A percentile compares a stretch with the other conserved stretches of the same genome.
phyloP scores from a whole-genome alignment of 2,888 invertebrate species.

The Catocala nupta region DNA sequence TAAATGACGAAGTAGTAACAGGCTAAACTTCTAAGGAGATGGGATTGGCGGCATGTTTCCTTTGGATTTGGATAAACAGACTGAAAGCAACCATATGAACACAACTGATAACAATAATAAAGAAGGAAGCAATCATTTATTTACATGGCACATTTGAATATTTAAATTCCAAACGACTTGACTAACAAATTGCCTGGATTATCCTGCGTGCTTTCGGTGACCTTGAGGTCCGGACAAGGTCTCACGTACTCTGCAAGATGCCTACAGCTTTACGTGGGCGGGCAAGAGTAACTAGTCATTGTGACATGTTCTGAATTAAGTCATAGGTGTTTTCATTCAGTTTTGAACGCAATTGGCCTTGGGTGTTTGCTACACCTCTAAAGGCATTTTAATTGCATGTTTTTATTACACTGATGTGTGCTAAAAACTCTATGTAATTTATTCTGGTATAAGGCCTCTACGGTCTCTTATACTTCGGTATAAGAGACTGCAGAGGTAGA shows the following conservation, averaged over 20 bases:
- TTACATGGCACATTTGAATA: conserved; percentile 46
- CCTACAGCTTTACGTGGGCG: conserved; percentile 45
- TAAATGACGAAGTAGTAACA: no score
- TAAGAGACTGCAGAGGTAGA: no score
- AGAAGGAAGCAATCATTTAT: conserved; percentile 47
- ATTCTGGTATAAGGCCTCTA: no score
- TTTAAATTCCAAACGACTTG: conserved; percentile 52
- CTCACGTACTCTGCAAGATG: conserved; percentile 61
- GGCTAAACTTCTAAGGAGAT: no score
- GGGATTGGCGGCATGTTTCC: no score
- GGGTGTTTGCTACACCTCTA: conserved; percentile 15
- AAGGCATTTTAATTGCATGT: conserved; percentile 12
- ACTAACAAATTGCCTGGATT: conserved; percentile 71
- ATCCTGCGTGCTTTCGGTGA: conserved; percentile 75
- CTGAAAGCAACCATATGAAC: no score
- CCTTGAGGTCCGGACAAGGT: conserved; percentile 74
- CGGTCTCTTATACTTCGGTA: no score
- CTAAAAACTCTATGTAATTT: background rate
- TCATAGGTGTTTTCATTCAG: conserved; percentile 50
- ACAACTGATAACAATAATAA: conserved; percentile 13
- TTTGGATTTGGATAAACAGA: no score
- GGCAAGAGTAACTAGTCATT: conserved; percentile 36
- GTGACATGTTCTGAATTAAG: conserved; percentile 54
- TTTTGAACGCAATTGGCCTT: conserved; percentile 35
- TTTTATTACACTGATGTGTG: conserved; percentile 7